Conservation (phyloP, 2,797 vertebrate genomes). For the Hippoglossus hippoglossus region DNA sequence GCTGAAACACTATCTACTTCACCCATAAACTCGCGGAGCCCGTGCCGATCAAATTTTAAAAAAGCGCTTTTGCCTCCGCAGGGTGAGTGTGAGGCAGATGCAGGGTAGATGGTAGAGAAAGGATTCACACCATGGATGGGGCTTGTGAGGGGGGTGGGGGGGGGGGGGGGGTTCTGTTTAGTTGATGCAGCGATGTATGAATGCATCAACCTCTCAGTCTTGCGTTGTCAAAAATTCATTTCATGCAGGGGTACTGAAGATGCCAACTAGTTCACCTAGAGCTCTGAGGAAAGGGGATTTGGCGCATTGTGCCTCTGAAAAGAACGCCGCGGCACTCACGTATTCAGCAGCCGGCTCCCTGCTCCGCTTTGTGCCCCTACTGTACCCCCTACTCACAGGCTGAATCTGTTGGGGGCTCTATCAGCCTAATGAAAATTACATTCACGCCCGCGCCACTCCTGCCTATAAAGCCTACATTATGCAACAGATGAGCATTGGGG, state of each 20-base stretch:
- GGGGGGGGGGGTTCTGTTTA: neutral
- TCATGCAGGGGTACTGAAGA: constrained; percentile 52
- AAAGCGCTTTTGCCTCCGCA: constrained; percentile 30
- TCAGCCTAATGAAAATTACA: constrained; percentile 82
- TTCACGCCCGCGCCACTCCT: constrained; percentile 71
- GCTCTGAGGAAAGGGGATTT: constrained; percentile 68
- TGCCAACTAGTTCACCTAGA: constrained; percentile 73
- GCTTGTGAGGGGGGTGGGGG: no score
- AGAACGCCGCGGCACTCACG: constrained; percentile 53
- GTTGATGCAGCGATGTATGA: constrained; percentile 46
- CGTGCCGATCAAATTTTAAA: constrained; percentile 19
- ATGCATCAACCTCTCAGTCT: constrained; percentile 41
- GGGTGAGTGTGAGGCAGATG: constrained; percentile 24
- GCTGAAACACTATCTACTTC: constrained; percentile 44
- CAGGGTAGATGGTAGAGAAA: constrained; percentile 52
- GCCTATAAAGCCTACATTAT: constrained; percentile 83
- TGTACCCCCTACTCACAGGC: constrained; percentile 51
- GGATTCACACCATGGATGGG: constrained; percentile 26
- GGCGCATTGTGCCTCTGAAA: constrained; percentile 58
- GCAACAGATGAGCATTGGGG: constrained; percentile 83
- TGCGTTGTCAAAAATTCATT: constrained; percentile 71
- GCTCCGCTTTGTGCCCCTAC: constrained; percentile 62
- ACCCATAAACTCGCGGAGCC: constrained; percentile 16
- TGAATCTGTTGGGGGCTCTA: constrained; percentile 66
- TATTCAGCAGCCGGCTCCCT: constrained; percentile 63